phyloP scores from a whole-genome alignment of 1,140 invertebrate genomes.

The Eueides isabella region DNA sequence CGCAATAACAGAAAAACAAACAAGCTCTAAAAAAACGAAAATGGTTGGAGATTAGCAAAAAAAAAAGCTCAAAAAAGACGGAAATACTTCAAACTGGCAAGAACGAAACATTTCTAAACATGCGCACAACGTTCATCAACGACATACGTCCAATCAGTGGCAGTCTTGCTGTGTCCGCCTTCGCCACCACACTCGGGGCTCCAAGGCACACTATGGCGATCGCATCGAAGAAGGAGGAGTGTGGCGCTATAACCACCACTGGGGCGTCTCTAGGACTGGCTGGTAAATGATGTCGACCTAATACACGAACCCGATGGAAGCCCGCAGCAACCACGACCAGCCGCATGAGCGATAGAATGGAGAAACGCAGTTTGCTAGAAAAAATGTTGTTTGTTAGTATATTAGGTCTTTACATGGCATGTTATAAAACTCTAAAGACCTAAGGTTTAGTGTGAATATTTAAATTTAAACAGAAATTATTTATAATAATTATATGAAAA shows the following conservation, averaged over 20 bases:
- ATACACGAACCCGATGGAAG: slow-evolving; percentile 84
- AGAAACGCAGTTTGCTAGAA: slow-evolving; percentile 84
- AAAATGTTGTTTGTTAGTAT: slow-evolving; percentile 21
- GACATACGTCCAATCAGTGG: slow-evolving; percentile 94
- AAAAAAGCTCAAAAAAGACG: too few relatives aligned
- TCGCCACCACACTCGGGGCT: slow-evolving; percentile 94
- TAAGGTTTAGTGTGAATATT: too few relatives aligned
- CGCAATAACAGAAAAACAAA: background rate
- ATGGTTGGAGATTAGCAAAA: too few relatives aligned
- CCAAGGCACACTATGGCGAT: slow-evolving; percentile 91
- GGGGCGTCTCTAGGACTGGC: slow-evolving; percentile 86
- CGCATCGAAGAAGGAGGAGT: slow-evolving; percentile 95
- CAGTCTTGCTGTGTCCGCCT: slow-evolving; percentile 89
- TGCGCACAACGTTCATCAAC: slow-evolving; percentile 27
- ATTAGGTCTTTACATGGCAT: slow-evolving; percentile 25
- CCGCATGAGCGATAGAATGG: slow-evolving; percentile 84
- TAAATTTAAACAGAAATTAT: too few relatives aligned
- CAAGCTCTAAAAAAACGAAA: background rate
- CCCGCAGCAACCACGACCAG: slow-evolving; percentile 90
- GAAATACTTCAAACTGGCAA: background rate
- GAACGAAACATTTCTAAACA: slow-evolving; percentile 30
- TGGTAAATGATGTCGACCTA: slow-evolving; percentile 56
- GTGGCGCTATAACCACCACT: slow-evolving; percentile 93
- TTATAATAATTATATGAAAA: too few relatives aligned
- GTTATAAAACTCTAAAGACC: too few relatives aligned